These are phyloP conservation scores for Telmatochromis bifrenatus DNA, from an alignment of 2,113 vertebrate genomes.

Conservation along the genomic window DNA sequence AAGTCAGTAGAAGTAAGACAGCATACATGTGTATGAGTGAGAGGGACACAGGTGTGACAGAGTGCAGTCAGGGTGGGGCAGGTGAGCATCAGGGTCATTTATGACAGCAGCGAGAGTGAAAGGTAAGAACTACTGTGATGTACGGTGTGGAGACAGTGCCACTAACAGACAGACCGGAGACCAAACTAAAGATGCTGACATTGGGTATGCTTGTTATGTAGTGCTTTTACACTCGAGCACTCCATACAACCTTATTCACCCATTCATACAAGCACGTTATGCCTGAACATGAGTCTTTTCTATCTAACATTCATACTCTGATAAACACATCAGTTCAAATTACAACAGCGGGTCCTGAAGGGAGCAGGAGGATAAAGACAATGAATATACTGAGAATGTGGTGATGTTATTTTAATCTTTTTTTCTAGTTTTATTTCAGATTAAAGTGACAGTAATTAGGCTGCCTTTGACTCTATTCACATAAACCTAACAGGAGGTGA, in stretches of 20 bases:
- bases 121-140: not conserved
- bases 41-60: not conserved
- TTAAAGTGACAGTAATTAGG: not conserved
- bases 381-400: not conserved
- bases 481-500: not conserved
- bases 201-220: not conserved
- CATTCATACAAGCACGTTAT: not conserved
- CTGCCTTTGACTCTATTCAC: not conserved
- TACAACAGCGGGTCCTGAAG: not conserved
- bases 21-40: not conserved
- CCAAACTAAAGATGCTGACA: not conserved
- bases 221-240: not conserved
- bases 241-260: not conserved
- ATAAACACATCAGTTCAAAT: not conserved
- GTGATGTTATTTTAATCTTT: not conserved
- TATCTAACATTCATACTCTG: not conserved
- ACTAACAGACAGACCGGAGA: not conserved
- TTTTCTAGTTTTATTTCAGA: not conserved
- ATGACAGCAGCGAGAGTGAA: not conserved
- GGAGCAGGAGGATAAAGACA: not conserved
- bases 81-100: not conserved
- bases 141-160: rapidly evolving
- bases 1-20: not conserved
- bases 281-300: not conserved
- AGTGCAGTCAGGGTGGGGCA: not conserved